Percentiles rank a stretch among this genome's conserved stretches.
These are phyloP conservation scores for Myotis planiceps DNA, from an alignment of 2,797 vertebrate genomes.

Conservation along the genomic window DNA sequence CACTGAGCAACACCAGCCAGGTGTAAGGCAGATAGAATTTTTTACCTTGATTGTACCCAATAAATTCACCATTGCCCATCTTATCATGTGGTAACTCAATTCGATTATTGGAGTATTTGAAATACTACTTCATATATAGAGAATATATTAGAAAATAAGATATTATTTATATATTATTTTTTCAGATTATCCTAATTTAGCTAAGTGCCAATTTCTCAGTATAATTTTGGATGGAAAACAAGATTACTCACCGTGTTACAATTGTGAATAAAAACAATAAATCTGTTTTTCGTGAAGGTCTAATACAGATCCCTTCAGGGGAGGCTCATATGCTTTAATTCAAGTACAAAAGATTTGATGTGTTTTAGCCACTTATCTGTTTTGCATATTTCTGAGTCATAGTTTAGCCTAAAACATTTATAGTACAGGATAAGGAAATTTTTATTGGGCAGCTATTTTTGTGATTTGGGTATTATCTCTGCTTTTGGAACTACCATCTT, in stretches of 20 bases:
- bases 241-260: not conserved
- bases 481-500: not conserved
- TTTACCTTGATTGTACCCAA: constrained; percentile 6
- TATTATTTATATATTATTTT: not conserved
- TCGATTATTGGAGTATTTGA: not conserved
- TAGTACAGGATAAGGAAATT: not conserved
- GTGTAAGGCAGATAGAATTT: not conserved
- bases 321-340: not conserved
- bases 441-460: not conserved
- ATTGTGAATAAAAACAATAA: not conserved
- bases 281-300: not conserved
- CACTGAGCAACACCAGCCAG: no score
- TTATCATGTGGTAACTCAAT: not conserved
- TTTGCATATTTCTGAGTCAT: not conserved
- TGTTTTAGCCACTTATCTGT: not conserved
- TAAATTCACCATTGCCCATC: not conserved
- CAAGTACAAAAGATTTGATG: not conserved
- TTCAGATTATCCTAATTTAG: not conserved
- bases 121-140: not conserved
- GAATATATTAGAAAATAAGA: not conserved
- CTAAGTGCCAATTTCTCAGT: constrained; percentile 23
- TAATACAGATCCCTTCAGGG: not conserved
- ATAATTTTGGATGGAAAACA: constrained; percentile 10
- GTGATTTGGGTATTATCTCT: not conserved
- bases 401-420: not conserved